Evolutionary conservation across 2,888 invertebrate species (phyloP), one percentile per base, ranked within the genome.

Genomic region (Temnothorax unifasciatus): DNA sequence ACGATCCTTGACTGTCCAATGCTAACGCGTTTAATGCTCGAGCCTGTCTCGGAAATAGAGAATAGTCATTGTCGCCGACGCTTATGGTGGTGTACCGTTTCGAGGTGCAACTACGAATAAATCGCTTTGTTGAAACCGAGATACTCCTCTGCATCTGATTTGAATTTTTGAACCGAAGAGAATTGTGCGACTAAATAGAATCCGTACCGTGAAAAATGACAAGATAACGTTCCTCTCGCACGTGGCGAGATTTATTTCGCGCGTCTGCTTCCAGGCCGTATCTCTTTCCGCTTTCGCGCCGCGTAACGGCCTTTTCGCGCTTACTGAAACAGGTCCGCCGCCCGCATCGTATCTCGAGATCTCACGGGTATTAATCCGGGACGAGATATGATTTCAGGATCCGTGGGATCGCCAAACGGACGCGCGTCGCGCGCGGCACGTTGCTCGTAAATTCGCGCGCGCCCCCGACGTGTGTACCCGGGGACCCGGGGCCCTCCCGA

Each of bases 301-400:
- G 11, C 25, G 52, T 50, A 75, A 63, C 63, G 38, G 41, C 29
- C 21, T 41, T 41, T 41, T 73, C 73, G 59, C 59, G 74, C 59
- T 59, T 74, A n/a, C 44, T 21, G n/a, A 64, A 75, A 75, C 47
- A 41, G 68, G 54, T 44, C 44, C 66, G 34, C 21, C 50, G 50
- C 41, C 64, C n/a, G 76, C 52, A 29, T 9, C n/a, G 54, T 69
- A 79, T 79, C 79, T 57, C 59, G 57, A 21, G 76, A 76, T 86
- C 66, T 82, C 66, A n/a, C 64, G 75, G 13, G 57, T 64, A 47
- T 75, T 66, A 74, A 34, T 18, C 52, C 29, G 57, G 50, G 68
- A 83, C 64, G 76, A 76, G 57, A 79, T 79, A 68, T 68, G 57
- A 79, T 57, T 57, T 79, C 44, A 79, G 77, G 18, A 79, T 79